phyloP scores from a whole-genome alignment of 2,113 vertebrate genomes.

The Anguilla rostrata region DNA sequence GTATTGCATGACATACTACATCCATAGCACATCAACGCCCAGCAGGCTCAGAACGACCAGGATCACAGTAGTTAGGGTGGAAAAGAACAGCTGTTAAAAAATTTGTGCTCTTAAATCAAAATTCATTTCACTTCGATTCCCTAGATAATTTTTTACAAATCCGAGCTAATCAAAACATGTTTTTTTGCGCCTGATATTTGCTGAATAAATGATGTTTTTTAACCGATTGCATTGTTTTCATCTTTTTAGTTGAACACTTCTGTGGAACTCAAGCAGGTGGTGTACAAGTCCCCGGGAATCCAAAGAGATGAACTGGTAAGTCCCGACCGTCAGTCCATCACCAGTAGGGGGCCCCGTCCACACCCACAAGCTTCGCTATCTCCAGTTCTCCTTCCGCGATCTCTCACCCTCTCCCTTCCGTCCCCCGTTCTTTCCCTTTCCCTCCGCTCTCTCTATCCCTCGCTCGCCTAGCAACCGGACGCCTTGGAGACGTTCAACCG shows the following conservation, averaged over 20 bases:
- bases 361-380: neutral
- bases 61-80: neutral
- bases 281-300: constrained; percentile 82
- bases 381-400: neutral
- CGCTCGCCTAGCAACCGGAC: constrained; percentile 71
- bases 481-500: constrained; percentile 80
- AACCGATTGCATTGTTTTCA: neutral
- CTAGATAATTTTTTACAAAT: neutral
- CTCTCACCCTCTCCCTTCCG: neutral
- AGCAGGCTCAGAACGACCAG: neutral
- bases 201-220: neutral
- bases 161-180: neutral
- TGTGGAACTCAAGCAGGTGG: constrained; percentile 76
- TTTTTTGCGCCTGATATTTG: neutral
- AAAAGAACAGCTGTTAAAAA: neutral
- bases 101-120: neutral
- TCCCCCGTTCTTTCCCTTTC: neutral
- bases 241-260: constrained; percentile 73
- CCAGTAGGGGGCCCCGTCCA: neutral
- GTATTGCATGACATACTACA: neutral
- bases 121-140: neutral
- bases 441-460: neutral
- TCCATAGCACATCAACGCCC: neutral
- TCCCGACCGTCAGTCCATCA: neutral
- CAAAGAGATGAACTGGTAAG: constrained; percentile 79